These are phyloP conservation scores for Drosophila niveifrons DNA, from an alignment of 2,888 invertebrate genomes.

Conservation along the genomic window DNA sequence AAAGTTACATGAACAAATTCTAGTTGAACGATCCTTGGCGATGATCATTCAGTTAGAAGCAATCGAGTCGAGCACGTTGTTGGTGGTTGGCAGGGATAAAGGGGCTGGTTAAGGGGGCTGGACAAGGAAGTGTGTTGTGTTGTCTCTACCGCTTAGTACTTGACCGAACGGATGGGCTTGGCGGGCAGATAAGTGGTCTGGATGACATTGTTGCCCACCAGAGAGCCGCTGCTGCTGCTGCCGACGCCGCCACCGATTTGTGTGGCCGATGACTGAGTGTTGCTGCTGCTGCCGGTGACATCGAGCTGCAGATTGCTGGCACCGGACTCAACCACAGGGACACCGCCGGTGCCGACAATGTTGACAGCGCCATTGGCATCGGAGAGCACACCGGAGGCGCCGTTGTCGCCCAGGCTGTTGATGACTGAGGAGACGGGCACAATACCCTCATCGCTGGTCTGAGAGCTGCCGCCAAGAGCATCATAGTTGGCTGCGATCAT, in stretches of 20 bases:
- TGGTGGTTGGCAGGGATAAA: slow-evolving; percentile 6
- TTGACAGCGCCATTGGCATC: slow-evolving; percentile 54
- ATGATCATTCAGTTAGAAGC: slow-evolving; percentile 47
- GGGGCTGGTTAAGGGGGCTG: background rate
- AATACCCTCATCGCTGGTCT: slow-evolving; percentile 77
- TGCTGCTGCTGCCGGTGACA: slow-evolving; percentile 39
- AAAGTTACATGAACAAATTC: slow-evolving; percentile 50
- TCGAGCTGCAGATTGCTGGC: slow-evolving; percentile 13
- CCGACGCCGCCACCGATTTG: slow-evolving; percentile 1
- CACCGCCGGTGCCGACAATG: slow-evolving; percentile 68
- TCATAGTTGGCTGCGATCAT: slow-evolving; percentile 83
- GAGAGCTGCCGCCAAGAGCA: slow-evolving; percentile 78
- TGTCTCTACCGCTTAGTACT: slow-evolving; percentile 31
- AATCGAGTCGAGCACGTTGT: slow-evolving; percentile 23
- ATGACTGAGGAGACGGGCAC: slow-evolving; percentile 82
- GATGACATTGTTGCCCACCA: slow-evolving; percentile 41
- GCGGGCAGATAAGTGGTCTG: slow-evolving; percentile 74
- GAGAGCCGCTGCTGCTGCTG: background rate
- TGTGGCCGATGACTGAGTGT: slow-evolving; percentile 18
- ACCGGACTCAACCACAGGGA: slow-evolving; percentile 33
- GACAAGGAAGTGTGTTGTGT: background rate
- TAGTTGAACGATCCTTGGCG: slow-evolving; percentile 31
- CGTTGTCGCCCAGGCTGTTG: slow-evolving; percentile 73
- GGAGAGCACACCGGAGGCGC: slow-evolving; percentile 65
- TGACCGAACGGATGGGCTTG: slow-evolving; percentile 58